Conservation (phyloP, 2,113 vertebrate genomes). For the Pachyramphus minor region DNA sequence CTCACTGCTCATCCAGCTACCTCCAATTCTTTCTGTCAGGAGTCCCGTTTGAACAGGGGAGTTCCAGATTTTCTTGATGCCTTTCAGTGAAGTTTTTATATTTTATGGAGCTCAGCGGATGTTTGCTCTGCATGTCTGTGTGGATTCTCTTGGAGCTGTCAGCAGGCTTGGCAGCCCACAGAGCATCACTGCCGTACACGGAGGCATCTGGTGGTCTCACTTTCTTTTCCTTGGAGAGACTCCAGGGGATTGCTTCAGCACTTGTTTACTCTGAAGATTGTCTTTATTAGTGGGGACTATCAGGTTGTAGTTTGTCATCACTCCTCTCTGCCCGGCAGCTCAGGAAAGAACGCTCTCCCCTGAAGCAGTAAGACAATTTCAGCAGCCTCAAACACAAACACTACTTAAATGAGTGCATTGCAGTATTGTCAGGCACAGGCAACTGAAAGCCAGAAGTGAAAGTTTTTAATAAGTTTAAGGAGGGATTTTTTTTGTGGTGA, state of each 20-base stretch:
- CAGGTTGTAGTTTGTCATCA: background rate
- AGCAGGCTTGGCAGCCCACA: background rate
- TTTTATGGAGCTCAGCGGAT: background rate
- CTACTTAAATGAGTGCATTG: background rate
- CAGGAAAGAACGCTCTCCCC: background rate
- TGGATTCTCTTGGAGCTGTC: background rate
- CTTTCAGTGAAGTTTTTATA: background rate
- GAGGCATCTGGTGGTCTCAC: background rate
- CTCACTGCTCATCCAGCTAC: background rate
- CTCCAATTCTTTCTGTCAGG: background rate
- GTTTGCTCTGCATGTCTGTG: background rate
- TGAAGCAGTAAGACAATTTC: background rate
- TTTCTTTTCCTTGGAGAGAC: background rate
- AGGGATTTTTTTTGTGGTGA: background rate
- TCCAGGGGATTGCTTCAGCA: background rate
- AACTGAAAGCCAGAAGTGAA: background rate
- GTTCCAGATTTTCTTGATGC: background rate
- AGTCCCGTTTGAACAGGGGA: background rate
- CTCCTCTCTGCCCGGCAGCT: background rate
- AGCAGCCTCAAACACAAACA: background rate
- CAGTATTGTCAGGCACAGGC: background rate
- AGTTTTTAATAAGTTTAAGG: background rate
- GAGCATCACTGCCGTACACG: fast-evolving
- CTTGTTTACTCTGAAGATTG: background rate
- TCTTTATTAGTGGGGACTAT: background rate